A percentile compares a stretch with the other conserved stretches of the same genome.
phyloP scores from a whole-genome alignment of 2,797 vertebrate species.

The Squalus acanthias region DNA sequence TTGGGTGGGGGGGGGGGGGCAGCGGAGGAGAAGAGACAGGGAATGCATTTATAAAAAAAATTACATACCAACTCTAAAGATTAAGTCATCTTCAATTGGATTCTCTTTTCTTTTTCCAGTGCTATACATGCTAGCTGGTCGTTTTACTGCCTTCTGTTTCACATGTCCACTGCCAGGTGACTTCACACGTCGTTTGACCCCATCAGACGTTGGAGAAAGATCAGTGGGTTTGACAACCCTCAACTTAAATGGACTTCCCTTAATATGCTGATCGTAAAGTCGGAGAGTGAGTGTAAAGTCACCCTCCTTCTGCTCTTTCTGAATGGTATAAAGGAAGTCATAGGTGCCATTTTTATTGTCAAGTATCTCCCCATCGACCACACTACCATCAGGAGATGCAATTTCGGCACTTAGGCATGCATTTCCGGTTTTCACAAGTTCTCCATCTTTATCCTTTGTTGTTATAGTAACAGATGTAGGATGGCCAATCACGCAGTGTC shows the following conservation, averaged over 20 bases:
- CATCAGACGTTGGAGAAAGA: slow-evolving; percentile 70
- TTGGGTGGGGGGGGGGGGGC: background rate
- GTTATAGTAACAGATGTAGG: slow-evolving; percentile 84
- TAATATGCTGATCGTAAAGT: slow-evolving; percentile 88
- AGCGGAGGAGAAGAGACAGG: slow-evolving; percentile 37
- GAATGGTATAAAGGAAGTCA: slow-evolving; percentile 79
- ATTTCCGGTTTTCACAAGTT: slow-evolving; percentile 86
- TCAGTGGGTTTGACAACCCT: slow-evolving; percentile 79
- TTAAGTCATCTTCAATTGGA: slow-evolving; percentile 87
- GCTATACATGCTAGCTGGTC: slow-evolving; percentile 94
- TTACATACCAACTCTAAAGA: slow-evolving; percentile 82
- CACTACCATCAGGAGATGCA: slow-evolving; percentile 71
- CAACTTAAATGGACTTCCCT: slow-evolving; percentile 88
- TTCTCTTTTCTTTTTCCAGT: slow-evolving; percentile 91
- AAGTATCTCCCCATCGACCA: slow-evolving; percentile 77
- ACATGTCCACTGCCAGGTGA: slow-evolving; percentile 83
- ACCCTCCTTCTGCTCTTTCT: slow-evolving; percentile 84
- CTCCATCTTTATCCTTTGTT: slow-evolving; percentile 91
- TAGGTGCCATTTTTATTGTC: slow-evolving; percentile 98
- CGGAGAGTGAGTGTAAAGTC: slow-evolving; percentile 79
- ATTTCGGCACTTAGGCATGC: slow-evolving; percentile 80
- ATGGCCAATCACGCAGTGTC: slow-evolving; percentile 80
- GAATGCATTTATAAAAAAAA: background rate
- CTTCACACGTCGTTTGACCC: slow-evolving; percentile 82
- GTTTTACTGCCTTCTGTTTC: slow-evolving; percentile 87